Base-by-base conservation (phyloP, 2,888 invertebrate species). In the Lamproptera curius region DNA sequence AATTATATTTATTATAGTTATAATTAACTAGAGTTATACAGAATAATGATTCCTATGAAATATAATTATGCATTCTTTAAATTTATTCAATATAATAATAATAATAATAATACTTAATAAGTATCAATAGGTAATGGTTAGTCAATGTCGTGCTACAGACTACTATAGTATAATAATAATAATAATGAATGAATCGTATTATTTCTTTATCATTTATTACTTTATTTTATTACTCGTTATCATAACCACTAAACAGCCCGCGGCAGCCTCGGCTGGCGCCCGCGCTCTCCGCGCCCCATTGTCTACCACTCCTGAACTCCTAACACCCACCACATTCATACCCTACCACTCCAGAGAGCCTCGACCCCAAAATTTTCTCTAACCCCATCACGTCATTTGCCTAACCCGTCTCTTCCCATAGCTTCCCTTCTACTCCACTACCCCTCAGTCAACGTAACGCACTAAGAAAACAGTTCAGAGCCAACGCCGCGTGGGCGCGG, bases 1-100 rank as follows among this genome's bases (percentile, higher is more conserved):
- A 79, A 78, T 76, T 59, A 73, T 77, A 71, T 80, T 78, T 76
- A 76, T 81, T 81, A 86, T 84, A 75, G 78, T 87, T 86, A 87
- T 80, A 87, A 80, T 87, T 87, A 88, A 87, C 88, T 88, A 88
- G 83, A 85, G 86, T 88, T 87, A 88, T 88, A 88, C 86, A 84
- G 88, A 88, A 88, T 88, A 88, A 88, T 88, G 85, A 87, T 88
- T 82, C 88, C 87, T 88, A 88, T 88, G 87, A 88, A 88, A 88
- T 88, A 88, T 87, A 88, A 88, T 88, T 87, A 87, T 87, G 86
- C 85, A 83, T 85, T 86, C 73, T 86, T 88, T 87, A 82, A 84
- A 86, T 87, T 87, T 86, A 85, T 88, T 86, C 76, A 85, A 86
- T 88, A 84, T 74, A 79, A 86, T 82, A 80, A 85, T 84, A 83